phyloP scores from a whole-genome alignment of 2,797 vertebrate species.

The Emys orbicularis region DNA sequence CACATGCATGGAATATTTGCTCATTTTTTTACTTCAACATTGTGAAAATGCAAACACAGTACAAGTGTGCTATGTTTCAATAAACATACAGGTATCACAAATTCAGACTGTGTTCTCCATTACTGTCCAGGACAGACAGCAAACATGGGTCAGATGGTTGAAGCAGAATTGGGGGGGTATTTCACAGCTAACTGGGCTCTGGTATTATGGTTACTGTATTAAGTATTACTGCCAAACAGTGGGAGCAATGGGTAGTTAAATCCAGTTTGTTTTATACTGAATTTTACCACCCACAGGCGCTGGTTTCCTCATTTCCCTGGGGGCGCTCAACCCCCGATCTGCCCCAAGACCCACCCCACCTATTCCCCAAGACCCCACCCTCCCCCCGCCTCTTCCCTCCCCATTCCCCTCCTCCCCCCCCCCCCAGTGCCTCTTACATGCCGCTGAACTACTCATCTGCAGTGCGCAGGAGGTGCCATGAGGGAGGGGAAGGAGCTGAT shows the following conservation, averaged over 20 bases:
- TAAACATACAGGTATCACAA: background rate
- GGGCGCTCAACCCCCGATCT: no score
- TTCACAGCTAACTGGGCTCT: background rate
- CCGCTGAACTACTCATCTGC: no score
- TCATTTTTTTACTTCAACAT: background rate
- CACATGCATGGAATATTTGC: background rate
- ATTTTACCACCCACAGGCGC: background rate
- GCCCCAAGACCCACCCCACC: no score
- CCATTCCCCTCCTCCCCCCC: no score
- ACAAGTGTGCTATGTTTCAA: background rate
- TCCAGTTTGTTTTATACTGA: background rate
- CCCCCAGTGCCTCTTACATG: no score
- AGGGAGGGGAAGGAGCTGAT: no score
- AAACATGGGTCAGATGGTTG: background rate
- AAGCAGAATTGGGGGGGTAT: background rate
- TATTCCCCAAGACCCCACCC: no score
- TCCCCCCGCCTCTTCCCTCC: rapidly evolving
- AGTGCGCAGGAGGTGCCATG: no score
- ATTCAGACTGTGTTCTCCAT: background rate
- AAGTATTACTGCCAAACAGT: background rate
- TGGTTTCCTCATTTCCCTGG: no score
- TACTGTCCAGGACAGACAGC: background rate
- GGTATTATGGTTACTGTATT: background rate
- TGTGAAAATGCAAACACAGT: background rate
- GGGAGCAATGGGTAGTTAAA: background rate